Evolutionary conservation across 2,797 vertebrate species (phyloP).

Genomic region (Sciurus carolinensis): DNA sequence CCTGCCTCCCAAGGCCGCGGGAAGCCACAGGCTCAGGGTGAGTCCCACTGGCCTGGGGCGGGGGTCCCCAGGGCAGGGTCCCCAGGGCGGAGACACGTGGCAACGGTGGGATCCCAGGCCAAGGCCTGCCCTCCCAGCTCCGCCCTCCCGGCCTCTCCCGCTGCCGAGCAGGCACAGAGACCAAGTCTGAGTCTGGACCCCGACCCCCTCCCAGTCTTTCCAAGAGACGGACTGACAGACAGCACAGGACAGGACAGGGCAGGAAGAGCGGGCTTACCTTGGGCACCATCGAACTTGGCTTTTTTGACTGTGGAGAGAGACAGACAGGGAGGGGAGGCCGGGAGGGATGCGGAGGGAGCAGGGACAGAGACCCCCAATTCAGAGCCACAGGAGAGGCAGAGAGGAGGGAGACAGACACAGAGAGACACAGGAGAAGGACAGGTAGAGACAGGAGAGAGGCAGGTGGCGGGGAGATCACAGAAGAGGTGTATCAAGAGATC

Average conservation of each 20-base stretch:
- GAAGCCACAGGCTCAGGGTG: background rate
- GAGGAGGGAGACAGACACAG: background rate
- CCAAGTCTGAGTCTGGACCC: background rate
- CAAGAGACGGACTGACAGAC: conserved; percentile 52
- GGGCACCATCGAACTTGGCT: conserved; percentile 97
- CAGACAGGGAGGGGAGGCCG: conserved; percentile 27
- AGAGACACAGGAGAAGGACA: background rate
- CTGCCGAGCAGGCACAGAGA: background rate
- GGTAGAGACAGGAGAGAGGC: background rate
- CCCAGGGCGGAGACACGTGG: background rate
- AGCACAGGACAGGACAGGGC: background rate
- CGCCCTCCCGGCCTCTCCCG: background rate
- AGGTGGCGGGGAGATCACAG: background rate
- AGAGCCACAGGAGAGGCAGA: background rate
- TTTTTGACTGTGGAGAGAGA: conserved; percentile 95
- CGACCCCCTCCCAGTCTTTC: background rate
- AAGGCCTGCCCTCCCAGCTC: background rate
- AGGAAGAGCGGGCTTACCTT: conserved; percentile 92
- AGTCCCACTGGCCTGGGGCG: background rate
- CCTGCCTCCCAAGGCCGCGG: background rate
- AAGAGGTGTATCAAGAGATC: background rate
- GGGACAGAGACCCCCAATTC: background rate
- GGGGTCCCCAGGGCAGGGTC: background rate
- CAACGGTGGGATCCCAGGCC: background rate
- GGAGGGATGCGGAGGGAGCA: conserved; percentile 3